A percentile compares a stretch with the other conserved stretches of the same genome.
Conservation (phyloP, 2,113 vertebrate genomes). For the Lagenorhynchus albirostris region DNA sequence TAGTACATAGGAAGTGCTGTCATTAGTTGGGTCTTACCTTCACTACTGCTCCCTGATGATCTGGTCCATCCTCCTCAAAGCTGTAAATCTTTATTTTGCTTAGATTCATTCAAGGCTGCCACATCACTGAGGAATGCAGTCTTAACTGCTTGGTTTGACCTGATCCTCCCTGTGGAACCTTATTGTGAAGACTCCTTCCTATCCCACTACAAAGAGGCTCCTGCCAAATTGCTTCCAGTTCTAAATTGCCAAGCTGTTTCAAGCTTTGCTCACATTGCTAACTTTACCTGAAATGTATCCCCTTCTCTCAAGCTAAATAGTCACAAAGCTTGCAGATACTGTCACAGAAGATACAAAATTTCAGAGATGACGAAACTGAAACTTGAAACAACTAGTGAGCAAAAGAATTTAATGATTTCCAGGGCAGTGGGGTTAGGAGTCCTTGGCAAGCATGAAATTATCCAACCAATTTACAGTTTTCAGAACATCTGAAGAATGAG, state of each 20-base stretch:
- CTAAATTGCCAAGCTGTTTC: background rate
- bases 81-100: background rate
- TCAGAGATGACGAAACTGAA: background rate
- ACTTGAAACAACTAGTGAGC: background rate
- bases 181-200: background rate
- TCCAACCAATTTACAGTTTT: background rate
- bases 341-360: background rate
- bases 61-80: background rate
- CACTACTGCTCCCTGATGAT: background rate
- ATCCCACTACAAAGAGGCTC: background rate
- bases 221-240: background rate
- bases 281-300: background rate
- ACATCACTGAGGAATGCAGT: background rate
- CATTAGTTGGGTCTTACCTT: background rate
- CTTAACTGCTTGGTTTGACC: background rate
- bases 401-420: background rate
- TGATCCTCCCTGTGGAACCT: background rate
- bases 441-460: background rate
- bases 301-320: background rate
- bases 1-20: background rate
- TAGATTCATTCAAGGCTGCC: background rate
- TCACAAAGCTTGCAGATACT: background rate
- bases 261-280: background rate
- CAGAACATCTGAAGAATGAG: constrained; percentile 21
- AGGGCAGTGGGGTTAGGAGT: background rate